phyloP scores from a whole-genome alignment of 2,113 vertebrate genomes.

The Crotalus helleri region DNA sequence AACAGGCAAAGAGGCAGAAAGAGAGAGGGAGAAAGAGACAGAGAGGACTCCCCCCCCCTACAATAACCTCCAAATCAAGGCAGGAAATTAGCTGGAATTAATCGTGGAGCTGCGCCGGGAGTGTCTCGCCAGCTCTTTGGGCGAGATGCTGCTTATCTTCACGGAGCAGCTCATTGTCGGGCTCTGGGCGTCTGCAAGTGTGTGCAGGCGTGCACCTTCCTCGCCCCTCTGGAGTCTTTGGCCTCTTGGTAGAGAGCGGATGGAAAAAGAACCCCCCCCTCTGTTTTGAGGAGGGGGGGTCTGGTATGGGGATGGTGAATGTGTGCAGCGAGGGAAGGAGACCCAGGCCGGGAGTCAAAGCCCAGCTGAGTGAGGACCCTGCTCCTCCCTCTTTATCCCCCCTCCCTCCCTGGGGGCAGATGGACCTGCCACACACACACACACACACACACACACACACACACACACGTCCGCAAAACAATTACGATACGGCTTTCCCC shows the following conservation, averaged over 20 bases:
- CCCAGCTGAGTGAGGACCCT: neutral
- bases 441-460: no score
- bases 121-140: constrained; percentile 46
- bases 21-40: no score
- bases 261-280: neutral
- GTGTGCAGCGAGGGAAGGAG: neutral
- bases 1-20: no score
- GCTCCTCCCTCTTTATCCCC: neutral
- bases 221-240: neutral
- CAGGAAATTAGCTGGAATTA: constrained; percentile 72
- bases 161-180: neutral
- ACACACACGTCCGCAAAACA: neutral
- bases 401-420: neutral
- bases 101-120: constrained; percentile 53
- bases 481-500: neutral
- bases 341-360: neutral
- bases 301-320: neutral
- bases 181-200: no score
- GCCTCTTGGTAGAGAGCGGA: neutral
- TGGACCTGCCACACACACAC: neutral
- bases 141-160: constrained; percentile 35
- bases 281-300: neutral
- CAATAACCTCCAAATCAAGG: constrained; percentile 7
- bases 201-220: neutral
- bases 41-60: neutral